phyloP scores from a whole-genome alignment of 2,888 invertebrate species.

The Pristionchus fissidentatus region DNA sequence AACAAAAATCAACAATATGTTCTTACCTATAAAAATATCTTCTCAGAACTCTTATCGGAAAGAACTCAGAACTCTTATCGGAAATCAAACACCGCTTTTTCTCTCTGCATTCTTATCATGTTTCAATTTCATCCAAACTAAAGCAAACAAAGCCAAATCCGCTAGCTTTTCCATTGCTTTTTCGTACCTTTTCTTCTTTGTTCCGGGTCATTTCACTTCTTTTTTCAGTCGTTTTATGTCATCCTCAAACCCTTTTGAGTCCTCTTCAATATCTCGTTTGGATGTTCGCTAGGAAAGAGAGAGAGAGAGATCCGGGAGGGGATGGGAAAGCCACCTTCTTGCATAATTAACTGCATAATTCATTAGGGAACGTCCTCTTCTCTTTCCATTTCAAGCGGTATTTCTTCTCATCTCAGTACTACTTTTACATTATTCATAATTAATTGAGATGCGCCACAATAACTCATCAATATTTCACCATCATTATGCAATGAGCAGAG shows the following conservation, averaged over 20 bases:
- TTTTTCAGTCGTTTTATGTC: background rate
- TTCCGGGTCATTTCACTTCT: background rate
- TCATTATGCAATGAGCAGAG: too few species aligned
- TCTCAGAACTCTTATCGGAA: too few species aligned
- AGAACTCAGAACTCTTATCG: too few species aligned
- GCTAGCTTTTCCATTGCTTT: background rate
- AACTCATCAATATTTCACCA: too few species aligned
- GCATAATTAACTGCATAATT: constrained; percentile 32
- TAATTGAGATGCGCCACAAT: background rate
- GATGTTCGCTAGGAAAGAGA: background rate
- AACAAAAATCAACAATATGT: too few species aligned
- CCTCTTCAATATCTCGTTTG: background rate
- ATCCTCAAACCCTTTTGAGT: background rate
- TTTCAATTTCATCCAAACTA: background rate
- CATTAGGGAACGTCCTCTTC: constrained; percentile 13
- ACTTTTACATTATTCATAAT: constrained; percentile 21
- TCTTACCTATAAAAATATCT: too few species aligned
- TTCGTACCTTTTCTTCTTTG: background rate
- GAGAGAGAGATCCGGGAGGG: background rate
- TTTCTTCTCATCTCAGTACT: background rate
- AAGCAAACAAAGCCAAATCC: background rate
- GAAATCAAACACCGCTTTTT: constrained; percentile 1
- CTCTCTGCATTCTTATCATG: background rate
- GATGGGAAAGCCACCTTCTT: background rate
- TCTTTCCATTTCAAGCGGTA: background rate